Conservation (phyloP, 35 echinoderm and acorn worm genomes). For the Ophioderma brevispina region DNA sequence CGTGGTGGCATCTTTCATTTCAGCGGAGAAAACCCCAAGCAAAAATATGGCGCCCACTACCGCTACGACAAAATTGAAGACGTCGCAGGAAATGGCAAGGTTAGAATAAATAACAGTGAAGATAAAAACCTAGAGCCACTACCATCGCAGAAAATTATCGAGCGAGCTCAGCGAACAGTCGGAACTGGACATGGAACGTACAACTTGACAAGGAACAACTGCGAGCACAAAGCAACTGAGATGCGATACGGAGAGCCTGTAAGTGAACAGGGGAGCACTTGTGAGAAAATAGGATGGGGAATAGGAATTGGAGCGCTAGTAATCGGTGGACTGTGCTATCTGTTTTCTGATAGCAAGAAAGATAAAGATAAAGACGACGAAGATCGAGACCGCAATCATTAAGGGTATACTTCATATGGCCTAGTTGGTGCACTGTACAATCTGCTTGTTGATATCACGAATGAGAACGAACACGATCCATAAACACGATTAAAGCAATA, state of each 20-base stretch:
- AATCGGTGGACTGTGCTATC: too few relatives aligned
- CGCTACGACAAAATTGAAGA: neutral
- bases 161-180: neutral
- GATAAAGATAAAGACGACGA: too few relatives aligned
- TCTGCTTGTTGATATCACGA: too few relatives aligned
- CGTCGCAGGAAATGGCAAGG: neutral
- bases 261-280: neutral
- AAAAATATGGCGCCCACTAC: neutral
- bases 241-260: constrained; percentile 14
- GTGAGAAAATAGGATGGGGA: neutral
- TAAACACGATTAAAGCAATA: too few relatives aligned
- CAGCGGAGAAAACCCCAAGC: constrained; percentile 4
- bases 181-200: constrained; percentile 9
- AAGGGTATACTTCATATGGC: too few relatives aligned
- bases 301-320: neutral
- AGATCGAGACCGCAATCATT: too few relatives aligned
- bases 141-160: neutral
- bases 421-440: too few relatives aligned
- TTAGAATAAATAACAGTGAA: neutral
- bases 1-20: neutral
- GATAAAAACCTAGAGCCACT: neutral
- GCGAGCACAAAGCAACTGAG: constrained; percentile 16
- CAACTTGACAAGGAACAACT: constrained; percentile 9
- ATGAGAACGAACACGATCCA: too few relatives aligned
- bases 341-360: too few relatives aligned